Conservation (phyloP, 1,140 invertebrate genomes). For the Tigriopus japonicus region DNA sequence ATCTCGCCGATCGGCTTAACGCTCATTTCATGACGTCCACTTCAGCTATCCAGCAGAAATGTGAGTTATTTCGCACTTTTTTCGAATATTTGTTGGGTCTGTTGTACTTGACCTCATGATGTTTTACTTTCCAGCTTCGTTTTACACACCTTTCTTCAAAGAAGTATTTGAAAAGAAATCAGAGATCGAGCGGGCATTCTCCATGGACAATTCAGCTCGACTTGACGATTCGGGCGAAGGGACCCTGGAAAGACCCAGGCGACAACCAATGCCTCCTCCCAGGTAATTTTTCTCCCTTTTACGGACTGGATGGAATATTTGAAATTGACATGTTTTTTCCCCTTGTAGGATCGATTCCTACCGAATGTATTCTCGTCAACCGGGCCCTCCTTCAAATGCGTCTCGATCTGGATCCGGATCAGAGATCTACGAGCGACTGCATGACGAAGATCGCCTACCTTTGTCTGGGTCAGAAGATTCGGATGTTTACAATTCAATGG, state of each 20-base stretch:
- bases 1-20: slow-evolving; percentile 70
- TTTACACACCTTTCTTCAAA: slow-evolving; percentile 77
- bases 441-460: slow-evolving; percentile 32
- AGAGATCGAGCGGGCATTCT: slow-evolving; percentile 78
- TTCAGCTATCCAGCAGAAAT: slow-evolving; percentile 58
- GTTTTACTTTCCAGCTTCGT: slow-evolving; percentile 47
- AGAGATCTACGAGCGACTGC: slow-evolving; percentile 62
- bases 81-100: neutral
- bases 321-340: slow-evolving; percentile 1
- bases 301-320: neutral
- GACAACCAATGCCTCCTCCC: slow-evolving; percentile 37
- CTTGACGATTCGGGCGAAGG: slow-evolving; percentile 46
- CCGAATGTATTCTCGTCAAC: neutral
- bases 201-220: slow-evolving; percentile 53
- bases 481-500: slow-evolving; percentile 21
- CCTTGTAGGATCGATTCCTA: neutral
- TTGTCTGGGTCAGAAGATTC: slow-evolving; percentile 20
- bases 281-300: slow-evolving; percentile 22
- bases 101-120: neutral
- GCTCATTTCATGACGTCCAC: slow-evolving; percentile 78
- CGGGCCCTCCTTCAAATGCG: neutral
- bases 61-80: slow-evolving; percentile 30
- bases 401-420: slow-evolving; percentile 31
- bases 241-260: slow-evolving; percentile 41
- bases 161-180: slow-evolving; percentile 85